Evolutionary conservation across 2,113 vertebrate genomes (phyloP), one percentile per base, ranked within the genome.

Genomic region (Erythrolamprus reginae): DNA sequence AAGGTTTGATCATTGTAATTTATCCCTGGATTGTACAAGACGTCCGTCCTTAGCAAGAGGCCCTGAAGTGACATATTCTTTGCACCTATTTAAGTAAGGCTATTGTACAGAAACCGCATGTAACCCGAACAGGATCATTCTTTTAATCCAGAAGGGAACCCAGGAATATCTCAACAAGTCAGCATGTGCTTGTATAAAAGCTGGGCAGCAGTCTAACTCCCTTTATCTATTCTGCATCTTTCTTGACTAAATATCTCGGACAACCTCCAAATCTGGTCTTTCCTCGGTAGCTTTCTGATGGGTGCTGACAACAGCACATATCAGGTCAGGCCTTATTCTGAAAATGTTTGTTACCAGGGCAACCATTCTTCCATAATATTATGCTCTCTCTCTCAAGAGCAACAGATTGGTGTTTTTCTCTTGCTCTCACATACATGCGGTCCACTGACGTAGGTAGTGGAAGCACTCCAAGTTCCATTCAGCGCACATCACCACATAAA

Each of bases 401-500:
- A 94, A 93, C 92, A 95, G 93, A 92, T 0, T 92, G 95, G 51
- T 0, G 0, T 88, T 92, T 90, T 92, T 89, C 42, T 61, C 86
- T 45, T 4, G 26, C 26, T 84, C 92, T 90, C 89, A 53, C 42
- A 38, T 38, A 42, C 70, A 77, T 33, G 17, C 70, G 21, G 33
- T 94, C 94, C 94, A 93, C 93, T 95, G 90, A 42, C 33, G 2
- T 0, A 4, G 91, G 47, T 90, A 93, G 92, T 50, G 94, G 93
- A 95, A 96, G 94, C 94, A 0, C 91, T 93, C 92, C 94, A 92
- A 89, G 51, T 48, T 45, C 84, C 48, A 61, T 45, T 61, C 93
- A 92, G 93, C 93, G 93, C 93, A 95, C 90, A 70, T 70, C 26
- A 91, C 88, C 82, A 93, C 91, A 58, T 89, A 0, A 90, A 77